A percentile compares a stretch with the other conserved stretches of the same genome.
Evolutionary conservation across 2,113 vertebrate species (phyloP).

Genomic region (Coturnix japonica): DNA sequence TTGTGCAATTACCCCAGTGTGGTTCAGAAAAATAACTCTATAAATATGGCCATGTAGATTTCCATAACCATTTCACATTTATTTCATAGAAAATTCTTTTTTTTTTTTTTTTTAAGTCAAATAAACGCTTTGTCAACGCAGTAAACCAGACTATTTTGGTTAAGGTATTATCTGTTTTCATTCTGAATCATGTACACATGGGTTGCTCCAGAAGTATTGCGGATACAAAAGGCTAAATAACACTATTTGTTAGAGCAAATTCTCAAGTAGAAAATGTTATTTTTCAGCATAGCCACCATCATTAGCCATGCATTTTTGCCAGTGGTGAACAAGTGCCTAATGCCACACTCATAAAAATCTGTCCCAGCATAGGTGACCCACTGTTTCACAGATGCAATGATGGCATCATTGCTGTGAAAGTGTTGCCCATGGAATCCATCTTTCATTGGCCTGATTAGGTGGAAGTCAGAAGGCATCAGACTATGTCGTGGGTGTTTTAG

Average conservation of each 20-base stretch:
- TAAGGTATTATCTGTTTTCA: background rate
- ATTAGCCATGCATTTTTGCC: background rate
- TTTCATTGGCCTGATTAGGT: background rate
- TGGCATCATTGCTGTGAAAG: background rate
- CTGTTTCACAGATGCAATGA: background rate
- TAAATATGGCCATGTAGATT: conserved; percentile 10
- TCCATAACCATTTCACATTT: conserved; percentile 30
- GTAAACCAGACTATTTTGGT: background rate
- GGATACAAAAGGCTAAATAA: background rate
- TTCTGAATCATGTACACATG: background rate
- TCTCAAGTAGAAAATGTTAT: background rate
- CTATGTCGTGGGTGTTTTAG: too few species aligned
- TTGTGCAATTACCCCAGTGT: conserved; percentile 50
- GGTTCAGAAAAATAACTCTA: conserved; percentile 49
- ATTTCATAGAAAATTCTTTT: conserved; percentile 7
- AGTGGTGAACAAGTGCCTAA: background rate
- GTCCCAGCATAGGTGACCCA: background rate
- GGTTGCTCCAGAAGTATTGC: background rate
- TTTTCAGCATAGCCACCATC: background rate
- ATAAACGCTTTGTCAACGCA: conserved; percentile 1
- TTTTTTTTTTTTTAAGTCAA: background rate
- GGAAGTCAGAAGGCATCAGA: too few species aligned
- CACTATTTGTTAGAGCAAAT: background rate
- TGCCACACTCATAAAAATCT: background rate
- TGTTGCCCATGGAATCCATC: background rate